Evolutionary conservation across 2,113 vertebrate species (phyloP).

Genomic region (Dipodomys spectabilis): DNA sequence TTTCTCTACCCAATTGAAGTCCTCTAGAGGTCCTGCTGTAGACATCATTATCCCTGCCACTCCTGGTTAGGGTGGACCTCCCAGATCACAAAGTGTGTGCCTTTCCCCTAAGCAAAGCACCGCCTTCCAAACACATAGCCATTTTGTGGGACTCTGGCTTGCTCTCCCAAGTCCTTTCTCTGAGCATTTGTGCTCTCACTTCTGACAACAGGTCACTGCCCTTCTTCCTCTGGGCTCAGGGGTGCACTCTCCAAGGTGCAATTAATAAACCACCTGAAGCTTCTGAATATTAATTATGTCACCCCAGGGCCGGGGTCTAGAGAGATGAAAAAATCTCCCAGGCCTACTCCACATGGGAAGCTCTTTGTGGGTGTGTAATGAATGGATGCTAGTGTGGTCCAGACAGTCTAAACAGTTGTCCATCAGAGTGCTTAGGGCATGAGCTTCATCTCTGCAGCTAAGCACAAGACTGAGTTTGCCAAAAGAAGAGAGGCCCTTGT

Average conservation of each 20-base stretch:
- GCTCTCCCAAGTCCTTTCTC: rapidly evolving
- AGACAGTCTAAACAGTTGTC: not conserved
- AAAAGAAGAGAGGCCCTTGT: rapidly evolving
- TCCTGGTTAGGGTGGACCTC: not conserved
- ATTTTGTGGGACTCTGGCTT: not conserved
- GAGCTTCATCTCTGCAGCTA: not conserved
- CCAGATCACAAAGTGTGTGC: rapidly evolving
- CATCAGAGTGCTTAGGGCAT: not conserved
- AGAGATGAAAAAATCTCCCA: not conserved
- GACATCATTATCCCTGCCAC: rapidly evolving
- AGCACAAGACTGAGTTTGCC: not conserved
- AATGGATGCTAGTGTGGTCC: not conserved
- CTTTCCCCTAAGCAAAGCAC: not conserved
- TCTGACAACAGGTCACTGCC: not conserved
- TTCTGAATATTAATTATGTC: too few species aligned
- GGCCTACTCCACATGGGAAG: too few species aligned
- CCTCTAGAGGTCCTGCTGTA: not conserved
- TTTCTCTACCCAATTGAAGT: not conserved
- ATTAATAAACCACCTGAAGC: too few species aligned
- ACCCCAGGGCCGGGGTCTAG: too few species aligned
- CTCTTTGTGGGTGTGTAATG: not conserved
- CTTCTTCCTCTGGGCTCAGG: not conserved
- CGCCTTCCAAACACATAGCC: not conserved
- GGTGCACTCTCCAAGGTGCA: too few species aligned
- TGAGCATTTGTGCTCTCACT: not conserved